Conservation (phyloP, 2,888 invertebrate genomes). For the Cheilosia vulpina region DNA sequence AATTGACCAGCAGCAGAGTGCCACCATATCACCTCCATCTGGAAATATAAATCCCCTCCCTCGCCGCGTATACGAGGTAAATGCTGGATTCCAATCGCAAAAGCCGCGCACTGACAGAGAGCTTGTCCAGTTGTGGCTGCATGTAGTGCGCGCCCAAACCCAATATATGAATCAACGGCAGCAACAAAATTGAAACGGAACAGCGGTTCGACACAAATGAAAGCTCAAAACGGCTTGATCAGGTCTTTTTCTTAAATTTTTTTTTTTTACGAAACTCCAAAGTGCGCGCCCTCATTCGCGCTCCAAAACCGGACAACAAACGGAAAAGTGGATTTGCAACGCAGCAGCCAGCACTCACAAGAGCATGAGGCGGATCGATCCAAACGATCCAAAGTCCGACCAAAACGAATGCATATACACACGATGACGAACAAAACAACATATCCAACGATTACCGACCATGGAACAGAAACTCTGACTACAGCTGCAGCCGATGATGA, state of each 20-base stretch:
- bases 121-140: constrained; percentile 8
- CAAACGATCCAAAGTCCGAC: constrained; percentile 69
- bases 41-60: constrained; percentile 14
- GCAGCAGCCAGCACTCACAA: constrained; percentile 10
- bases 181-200: constrained; percentile 34
- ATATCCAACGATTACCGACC: constrained; percentile 23
- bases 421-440: constrained; percentile 61
- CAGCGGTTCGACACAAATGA: constrained; percentile 42
- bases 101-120: constrained; percentile 13
- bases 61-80: constrained; percentile 65
- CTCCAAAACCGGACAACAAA: constrained; percentile 67
- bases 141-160: constrained; percentile 15
- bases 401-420: constrained; percentile 26
- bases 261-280: constrained; percentile 55
- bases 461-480: constrained; percentile 47
- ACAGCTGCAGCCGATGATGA: constrained; percentile 48
- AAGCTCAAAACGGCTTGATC: constrained; percentile 63
- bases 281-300: constrained; percentile 63
- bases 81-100: constrained; percentile 52
- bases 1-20: constrained; percentile 20
- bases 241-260: constrained; percentile 28
- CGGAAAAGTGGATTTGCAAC: constrained; percentile 71
- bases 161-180: constrained; percentile 32
- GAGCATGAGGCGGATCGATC: constrained; percentile 18
- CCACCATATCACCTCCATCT: constrained; percentile 50